These are phyloP conservation scores for Phyllostomus discolor DNA, from an alignment of 2,113 vertebrate species.

Conservation along the genomic window DNA sequence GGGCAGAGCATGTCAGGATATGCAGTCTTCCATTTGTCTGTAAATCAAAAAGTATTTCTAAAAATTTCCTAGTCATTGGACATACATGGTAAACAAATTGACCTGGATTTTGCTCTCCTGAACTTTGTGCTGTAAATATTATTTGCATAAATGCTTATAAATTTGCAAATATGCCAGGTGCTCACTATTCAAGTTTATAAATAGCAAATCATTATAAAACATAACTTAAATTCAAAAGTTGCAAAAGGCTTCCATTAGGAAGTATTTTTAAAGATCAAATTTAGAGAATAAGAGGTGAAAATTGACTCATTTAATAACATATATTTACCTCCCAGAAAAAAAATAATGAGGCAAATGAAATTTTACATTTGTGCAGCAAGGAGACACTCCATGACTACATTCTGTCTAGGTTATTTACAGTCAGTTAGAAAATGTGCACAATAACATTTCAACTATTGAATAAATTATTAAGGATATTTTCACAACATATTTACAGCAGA, in stretches of 20 bases:
- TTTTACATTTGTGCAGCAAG: neutral
- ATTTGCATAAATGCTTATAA: neutral
- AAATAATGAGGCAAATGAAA: neutral
- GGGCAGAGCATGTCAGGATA: neutral
- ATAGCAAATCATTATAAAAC: neutral
- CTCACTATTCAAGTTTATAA: neutral
- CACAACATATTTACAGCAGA: neutral
- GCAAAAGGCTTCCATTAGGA: neutral
- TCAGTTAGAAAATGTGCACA: neutral
- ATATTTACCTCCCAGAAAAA: neutral
- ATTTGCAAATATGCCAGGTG: neutral
- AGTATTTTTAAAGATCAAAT: neutral
- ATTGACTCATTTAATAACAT: neutral
- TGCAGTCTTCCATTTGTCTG: neutral
- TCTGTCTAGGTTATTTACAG: neutral
- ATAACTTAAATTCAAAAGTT: neutral
- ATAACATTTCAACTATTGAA: neutral
- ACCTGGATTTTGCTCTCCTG: neutral
- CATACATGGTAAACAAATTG: neutral
- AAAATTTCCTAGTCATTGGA: neutral
- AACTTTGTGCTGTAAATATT: neutral
- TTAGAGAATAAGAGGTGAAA: neutral
- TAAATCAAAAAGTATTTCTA: neutral
- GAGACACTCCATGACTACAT: neutral
- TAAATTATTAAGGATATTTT: neutral